Conservation (phyloP, 2,797 vertebrate species). For the Sarcophilus harrisii region DNA sequence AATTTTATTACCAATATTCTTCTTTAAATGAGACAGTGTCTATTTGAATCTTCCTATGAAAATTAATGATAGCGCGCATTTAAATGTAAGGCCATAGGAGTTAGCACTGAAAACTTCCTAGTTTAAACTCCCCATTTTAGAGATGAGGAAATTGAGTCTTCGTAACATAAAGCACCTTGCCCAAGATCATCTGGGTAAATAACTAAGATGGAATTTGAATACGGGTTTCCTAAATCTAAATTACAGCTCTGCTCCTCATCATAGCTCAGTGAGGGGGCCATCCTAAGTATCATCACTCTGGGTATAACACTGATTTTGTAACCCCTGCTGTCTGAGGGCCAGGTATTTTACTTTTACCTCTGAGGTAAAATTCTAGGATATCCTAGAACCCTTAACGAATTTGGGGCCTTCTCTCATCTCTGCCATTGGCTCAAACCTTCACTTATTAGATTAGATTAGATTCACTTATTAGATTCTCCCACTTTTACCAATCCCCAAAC, state of each 20-base stretch:
- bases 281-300: not conserved
- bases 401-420: not conserved
- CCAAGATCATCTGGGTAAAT: rapidly evolving
- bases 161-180: conserved; percentile 35
- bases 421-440: not conserved
- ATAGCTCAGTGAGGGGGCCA: not conserved
- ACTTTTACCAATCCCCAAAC: not conserved
- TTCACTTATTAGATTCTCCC: not conserved
- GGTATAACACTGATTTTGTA: not conserved
- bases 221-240: conserved; percentile 5
- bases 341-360: not conserved
- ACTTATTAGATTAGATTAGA: not conserved
- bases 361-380: not conserved
- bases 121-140: not conserved
- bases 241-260: not conserved
- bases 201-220: not conserved
- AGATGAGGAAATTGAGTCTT: conserved; percentile 30
- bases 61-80: not conserved
- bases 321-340: not conserved
- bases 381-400: too few relatives aligned
- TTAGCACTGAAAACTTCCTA: not conserved
- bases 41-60: not conserved
- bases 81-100: not conserved
- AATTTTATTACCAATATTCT: not conserved
- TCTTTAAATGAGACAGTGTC: not conserved